Conservation (phyloP, 2,797 vertebrate species). For the Etheostoma perlongum region DNA sequence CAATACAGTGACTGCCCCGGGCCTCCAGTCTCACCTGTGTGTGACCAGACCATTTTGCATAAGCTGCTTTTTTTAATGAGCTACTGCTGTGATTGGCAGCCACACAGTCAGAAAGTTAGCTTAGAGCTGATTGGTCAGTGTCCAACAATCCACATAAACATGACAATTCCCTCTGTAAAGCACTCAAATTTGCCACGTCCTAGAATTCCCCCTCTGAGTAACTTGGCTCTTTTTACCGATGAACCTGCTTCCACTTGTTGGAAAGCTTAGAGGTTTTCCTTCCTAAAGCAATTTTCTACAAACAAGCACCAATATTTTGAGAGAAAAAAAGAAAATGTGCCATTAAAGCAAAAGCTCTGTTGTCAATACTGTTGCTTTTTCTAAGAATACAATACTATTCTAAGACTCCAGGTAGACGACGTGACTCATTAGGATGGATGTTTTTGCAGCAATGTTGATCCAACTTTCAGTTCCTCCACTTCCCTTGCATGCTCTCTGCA, state of each 20-base stretch:
- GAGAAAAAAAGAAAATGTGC: not conserved
- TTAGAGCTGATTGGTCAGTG: conserved; percentile 40
- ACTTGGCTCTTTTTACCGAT: conserved; percentile 15
- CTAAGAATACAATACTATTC: conserved; percentile 42
- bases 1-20: not conserved
- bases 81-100: conserved; percentile 44
- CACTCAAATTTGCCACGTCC: conserved; percentile 20
- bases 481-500: conserved; percentile 36
- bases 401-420: conserved; percentile 32
- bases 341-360: conserved; percentile 12
- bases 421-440: conserved; percentile 64
- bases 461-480: conserved; percentile 53
- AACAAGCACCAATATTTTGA: conserved; percentile 15
- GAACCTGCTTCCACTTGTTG: conserved; percentile 40
- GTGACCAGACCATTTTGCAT: conserved; percentile 34
- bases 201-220: conserved; percentile 25
- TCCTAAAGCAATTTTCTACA: conserved; percentile 14
- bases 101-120: conserved; percentile 36
- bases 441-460: conserved; percentile 42
- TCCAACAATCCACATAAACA: conserved; percentile 39
- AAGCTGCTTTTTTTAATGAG: conserved; percentile 45
- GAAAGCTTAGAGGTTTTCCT: conserved; percentile 20
- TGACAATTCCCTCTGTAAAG: conserved; percentile 4
- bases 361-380: conserved; percentile 40
- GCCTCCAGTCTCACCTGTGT: conserved; percentile 56